Evolutionary conservation across 2,113 vertebrate genomes (phyloP), one percentile per base, ranked within the genome.

Genomic region (Symphodus melops): DNA sequence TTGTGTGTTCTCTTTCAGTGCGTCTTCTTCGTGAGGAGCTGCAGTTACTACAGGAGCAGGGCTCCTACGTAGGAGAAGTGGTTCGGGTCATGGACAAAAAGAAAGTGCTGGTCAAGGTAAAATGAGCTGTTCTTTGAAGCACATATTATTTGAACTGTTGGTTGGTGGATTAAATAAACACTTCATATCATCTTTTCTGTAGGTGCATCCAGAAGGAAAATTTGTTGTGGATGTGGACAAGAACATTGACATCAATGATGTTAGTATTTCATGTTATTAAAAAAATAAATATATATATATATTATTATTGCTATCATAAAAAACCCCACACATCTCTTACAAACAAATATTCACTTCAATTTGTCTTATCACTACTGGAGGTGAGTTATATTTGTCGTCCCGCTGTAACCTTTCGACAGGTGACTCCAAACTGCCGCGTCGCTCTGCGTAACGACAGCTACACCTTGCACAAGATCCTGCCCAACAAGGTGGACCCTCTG

Each of bases 31-130:
- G 98, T 37, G 98, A 99, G 84, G 98, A 99, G 90, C 94, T 99
- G 68, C 98, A 99, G 94, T 86, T 99, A 66, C 92, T 99, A 63
- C 98, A 99, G 90, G 98, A 99, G 68, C 98, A 99, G 92, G 98
- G 98, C 0, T 99, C 98, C 48, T 99, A 99, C 0, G 98, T 99
- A 8, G 98, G 98, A 4, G 98, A 99, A 82, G 98, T 99, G 60
- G 98, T 99, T 20, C 95, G 97, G 77, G 97, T 98, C 72, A 99
- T 99, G 98, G 98, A 99, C 83, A 99, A 99, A 92, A 99, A 99
- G 92, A 99, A 99, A 81, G 98, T 99, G 56, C 90, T 99, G 0
- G 98, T 99, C 9, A 99, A 99, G 96, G 98, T 99, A 74, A 46
- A 46, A 83, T 0, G 75, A 54, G 3, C n/a, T 54, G 10, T 37